Base-by-base conservation (phyloP, 2,888 invertebrate species). In the Diarsia dahlii region DNA sequence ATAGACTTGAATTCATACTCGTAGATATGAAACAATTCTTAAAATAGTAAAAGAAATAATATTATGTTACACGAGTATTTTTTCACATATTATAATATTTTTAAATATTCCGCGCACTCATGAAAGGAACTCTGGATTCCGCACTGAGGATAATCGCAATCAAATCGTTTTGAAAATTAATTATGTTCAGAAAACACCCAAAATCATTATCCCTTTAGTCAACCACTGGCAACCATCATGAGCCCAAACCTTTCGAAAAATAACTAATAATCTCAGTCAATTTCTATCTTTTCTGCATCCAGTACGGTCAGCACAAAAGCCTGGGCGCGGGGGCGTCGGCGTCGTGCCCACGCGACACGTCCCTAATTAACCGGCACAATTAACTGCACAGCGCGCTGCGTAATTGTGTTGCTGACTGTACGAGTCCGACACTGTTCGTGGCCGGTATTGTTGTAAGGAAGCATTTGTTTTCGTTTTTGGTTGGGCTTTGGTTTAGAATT, bases 331-430 rank as follows among this genome's bases (percentile, higher is more conserved):
- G 92, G 93, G 94, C 93, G 94, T 88, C 85, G 93, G 94, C 93
- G 94, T 88, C 85, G 82, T 88, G 93, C 94, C 93, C 94, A 92
- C 94, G 93, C 94, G 95, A 95, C 95, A 94, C 91, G 90, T 92
- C 92, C 88, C 94, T 95, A 95, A 95, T 95, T 95, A 95, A 95
- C 91, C 89, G 88, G 85, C 88, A 89, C 95, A 95, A 95, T 95
- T 95, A 95, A 95, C 93, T 90, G 82, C 84, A 88, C 91, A 76
- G 74, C 75, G 86, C 91, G 90, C 90, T 87, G 87, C 90, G 89
- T 88, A 91, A 92, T 93, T 92, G 91, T 91, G 87, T 89, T 90
- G 91, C 92, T 84, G 90, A 90, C 91, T 82, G 89, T 92, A 92
- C 92, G 80, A 86, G 82, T 76, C 86, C 82, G 87, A 86, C 88